Evolutionary conservation across 1,140 invertebrate genomes (phyloP).

Genomic region (Popillia japonica): DNA sequence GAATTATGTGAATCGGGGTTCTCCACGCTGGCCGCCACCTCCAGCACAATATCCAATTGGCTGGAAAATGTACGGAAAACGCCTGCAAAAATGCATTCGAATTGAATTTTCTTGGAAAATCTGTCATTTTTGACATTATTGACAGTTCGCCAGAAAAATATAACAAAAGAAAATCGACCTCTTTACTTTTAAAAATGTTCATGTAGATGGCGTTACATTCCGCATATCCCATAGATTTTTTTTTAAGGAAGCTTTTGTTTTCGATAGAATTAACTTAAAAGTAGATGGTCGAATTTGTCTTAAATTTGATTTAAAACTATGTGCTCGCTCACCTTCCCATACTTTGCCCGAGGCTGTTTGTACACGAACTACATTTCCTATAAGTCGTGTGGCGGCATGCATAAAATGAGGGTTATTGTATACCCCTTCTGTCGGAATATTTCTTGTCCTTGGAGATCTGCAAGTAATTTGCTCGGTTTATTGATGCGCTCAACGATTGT

Average conservation of each 20-base stretch:
- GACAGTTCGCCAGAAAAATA: too few species aligned
- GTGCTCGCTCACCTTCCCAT: slow-evolving; percentile 72
- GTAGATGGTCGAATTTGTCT: too few species aligned
- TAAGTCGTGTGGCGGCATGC: slow-evolving; percentile 82
- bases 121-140: too few species aligned
- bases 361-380: slow-evolving; percentile 83
- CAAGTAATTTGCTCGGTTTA: slow-evolving; percentile 7
- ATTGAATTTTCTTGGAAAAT: too few species aligned
- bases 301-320: too few species aligned
- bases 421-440: slow-evolving; percentile 73
- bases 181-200: too few species aligned
- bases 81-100: slow-evolving; percentile 55
- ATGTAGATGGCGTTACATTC: too few species aligned
- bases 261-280: too few species aligned
- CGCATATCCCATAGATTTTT: too few species aligned
- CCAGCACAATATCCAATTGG: slow-evolving; percentile 76
- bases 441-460: slow-evolving; percentile 29
- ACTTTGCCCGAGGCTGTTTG: slow-evolving; percentile 81
- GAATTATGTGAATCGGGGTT: slow-evolving; percentile 58
- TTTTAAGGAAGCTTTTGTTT: too few species aligned
- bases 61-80: slow-evolving; percentile 87
- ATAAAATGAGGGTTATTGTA: slow-evolving; percentile 89
- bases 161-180: too few species aligned
- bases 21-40: slow-evolving; percentile 84
- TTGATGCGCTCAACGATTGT: too few species aligned